Conservation (phyloP, 2,888 invertebrate species). For the Ectemnius continuus region DNA sequence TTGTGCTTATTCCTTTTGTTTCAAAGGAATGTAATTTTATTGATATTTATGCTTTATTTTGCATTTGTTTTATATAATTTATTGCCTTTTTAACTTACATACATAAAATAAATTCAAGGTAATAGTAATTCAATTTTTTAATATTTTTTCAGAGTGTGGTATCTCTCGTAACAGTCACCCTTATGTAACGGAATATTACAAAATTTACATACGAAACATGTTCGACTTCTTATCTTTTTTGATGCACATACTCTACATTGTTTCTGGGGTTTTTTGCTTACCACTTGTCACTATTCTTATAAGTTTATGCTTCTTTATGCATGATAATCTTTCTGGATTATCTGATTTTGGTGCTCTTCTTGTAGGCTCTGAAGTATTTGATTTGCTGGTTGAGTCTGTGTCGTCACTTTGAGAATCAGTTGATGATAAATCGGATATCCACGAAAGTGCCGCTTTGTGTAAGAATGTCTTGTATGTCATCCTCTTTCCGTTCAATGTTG, state of each 20-base stretch:
- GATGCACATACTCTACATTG: slow-evolving; percentile 49
- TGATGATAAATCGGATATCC: slow-evolving; percentile 11
- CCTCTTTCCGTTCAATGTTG: slow-evolving; percentile 16
- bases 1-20: slow-evolving; percentile 26
- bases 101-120: too few relatives aligned
- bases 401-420: too few relatives aligned
- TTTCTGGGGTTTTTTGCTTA: slow-evolving; percentile 31
- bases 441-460: slow-evolving; percentile 38
- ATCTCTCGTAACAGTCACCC: too few relatives aligned
- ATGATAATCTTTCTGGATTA: neutral
- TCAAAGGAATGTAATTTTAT: slow-evolving; percentile 26
- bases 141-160: too few relatives aligned
- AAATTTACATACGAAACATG: slow-evolving; percentile 41
- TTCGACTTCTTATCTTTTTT: slow-evolving; percentile 41
- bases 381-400: too few relatives aligned
- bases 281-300: too few relatives aligned
- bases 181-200: too few relatives aligned
- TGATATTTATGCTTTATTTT: too few relatives aligned
- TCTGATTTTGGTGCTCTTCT: neutral
- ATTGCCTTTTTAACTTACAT: too few relatives aligned
- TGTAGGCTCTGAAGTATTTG: neutral
- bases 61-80: too few relatives aligned
- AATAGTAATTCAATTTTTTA: too few relatives aligned
- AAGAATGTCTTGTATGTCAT: slow-evolving; percentile 33
- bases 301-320: too few relatives aligned